These are phyloP conservation scores for Holothuria scabra DNA, from an alignment of 53 echinoderm and acorn worm genomes.

Conservation along the genomic window DNA sequence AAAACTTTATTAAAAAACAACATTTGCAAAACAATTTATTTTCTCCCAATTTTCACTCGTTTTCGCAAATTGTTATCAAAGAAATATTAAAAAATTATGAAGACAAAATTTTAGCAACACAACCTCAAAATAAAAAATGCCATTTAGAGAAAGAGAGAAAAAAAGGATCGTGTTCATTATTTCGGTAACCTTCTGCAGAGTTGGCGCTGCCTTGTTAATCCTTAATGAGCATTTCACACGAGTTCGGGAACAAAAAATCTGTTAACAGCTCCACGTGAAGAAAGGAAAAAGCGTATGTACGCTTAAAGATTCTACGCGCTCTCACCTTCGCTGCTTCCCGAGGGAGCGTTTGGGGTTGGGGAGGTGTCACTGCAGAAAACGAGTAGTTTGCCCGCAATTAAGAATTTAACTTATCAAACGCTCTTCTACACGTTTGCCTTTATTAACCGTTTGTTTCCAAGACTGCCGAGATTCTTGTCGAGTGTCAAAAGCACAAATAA, in stretches of 20 bases:
- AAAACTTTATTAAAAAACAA: too few relatives aligned
- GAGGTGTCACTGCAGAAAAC: constrained; percentile 37
- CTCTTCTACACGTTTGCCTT: constrained; percentile 12
- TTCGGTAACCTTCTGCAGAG: constrained; percentile 1
- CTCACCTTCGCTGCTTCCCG: constrained; percentile 26
- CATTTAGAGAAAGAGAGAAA: too few relatives aligned
- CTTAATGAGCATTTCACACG: constrained; percentile 48
- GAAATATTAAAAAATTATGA: too few relatives aligned
- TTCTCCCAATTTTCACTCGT: too few relatives aligned
- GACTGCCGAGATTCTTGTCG: not conserved
- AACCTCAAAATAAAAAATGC: too few relatives aligned
- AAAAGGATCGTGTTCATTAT: too few relatives aligned
- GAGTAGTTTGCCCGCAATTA: constrained; percentile 31
- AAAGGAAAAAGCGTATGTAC: not conserved
- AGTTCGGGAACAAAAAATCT: constrained; percentile 17
- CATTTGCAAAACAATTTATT: too few relatives aligned
- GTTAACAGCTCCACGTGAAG: constrained; percentile 30
- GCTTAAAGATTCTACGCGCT: constrained; percentile 4
- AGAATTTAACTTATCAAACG: constrained; percentile 29
- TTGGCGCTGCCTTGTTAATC: constrained; percentile 25
- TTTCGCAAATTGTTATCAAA: too few relatives aligned
- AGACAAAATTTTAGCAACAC: too few relatives aligned
- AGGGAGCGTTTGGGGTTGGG: constrained; percentile 30
- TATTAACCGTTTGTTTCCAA: not conserved
- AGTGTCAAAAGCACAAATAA: constrained; percentile 31